Conservation (phyloP, 2,888 invertebrate genomes). For the Yponomeuta malinellus region DNA sequence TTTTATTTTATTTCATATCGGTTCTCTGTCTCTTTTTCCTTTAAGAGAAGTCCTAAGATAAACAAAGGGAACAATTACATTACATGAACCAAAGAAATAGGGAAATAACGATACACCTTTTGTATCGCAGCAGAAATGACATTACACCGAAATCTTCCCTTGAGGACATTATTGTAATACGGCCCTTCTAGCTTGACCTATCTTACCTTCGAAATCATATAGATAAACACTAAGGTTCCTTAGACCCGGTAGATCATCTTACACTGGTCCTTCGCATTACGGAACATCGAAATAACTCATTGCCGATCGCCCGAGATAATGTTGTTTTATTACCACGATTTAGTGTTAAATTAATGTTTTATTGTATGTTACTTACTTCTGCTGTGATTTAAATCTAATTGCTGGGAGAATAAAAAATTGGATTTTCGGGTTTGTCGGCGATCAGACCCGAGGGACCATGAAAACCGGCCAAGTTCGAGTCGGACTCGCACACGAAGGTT, state of each 20-base stretch:
- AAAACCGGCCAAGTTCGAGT: no score
- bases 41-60: not conserved
- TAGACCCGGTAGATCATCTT: not conserved
- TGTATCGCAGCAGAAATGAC: not conserved
- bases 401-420: slow-evolving; percentile 16
- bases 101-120: not conserved
- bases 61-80: not conserved
- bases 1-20: no score
- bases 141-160: not conserved
- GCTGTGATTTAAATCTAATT: slow-evolving; percentile 31
- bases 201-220: not conserved
- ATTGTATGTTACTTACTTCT: slow-evolving; percentile 21
- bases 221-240: not conserved
- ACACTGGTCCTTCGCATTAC: not conserved
- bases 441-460: not conserved
- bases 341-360: slow-evolving; percentile 36
- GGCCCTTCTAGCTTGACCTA: not conserved
- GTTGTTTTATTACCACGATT: slow-evolving; percentile 41
- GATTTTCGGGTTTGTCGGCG: not conserved
- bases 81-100: not conserved
- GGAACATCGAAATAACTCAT: slow-evolving; percentile 11
- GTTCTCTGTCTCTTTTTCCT: not conserved
- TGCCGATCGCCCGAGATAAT: slow-evolving; percentile 26
- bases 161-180: not conserved
- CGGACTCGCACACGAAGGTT: no score